A percentile compares a stretch with the other conserved stretches of the same genome.
Evolutionary conservation across 2,797 vertebrate species (phyloP).

Genomic region (Peromyscus attwateri): DNA sequence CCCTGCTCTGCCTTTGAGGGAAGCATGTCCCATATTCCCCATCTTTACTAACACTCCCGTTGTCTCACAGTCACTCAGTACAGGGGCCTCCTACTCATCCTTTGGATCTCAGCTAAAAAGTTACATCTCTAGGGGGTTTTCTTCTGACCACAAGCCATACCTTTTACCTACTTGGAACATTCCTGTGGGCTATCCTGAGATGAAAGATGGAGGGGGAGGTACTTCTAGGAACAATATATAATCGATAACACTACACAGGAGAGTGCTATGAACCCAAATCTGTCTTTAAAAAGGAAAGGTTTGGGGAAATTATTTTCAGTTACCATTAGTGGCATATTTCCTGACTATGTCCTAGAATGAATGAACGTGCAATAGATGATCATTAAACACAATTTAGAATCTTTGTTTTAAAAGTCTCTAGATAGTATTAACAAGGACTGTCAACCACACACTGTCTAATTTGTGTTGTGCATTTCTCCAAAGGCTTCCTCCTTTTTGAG

Average conservation of each 20-base stretch:
- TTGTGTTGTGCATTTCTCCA: not conserved
- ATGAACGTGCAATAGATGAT: not conserved
- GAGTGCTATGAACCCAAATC: not conserved
- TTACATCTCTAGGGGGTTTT: not conserved
- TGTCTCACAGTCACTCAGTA: not conserved
- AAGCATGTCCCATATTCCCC: not conserved
- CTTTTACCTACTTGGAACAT: not conserved
- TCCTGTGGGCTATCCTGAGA: not conserved
- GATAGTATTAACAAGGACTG: not conserved
- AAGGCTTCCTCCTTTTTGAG: not conserved
- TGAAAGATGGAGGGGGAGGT: fast-evolving
- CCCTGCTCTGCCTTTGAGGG: not conserved
- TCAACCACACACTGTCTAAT: not conserved
- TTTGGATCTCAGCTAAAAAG: not conserved
- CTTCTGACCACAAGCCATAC: not conserved
- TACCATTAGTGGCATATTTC: conserved; percentile 14
- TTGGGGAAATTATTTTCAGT: not conserved
- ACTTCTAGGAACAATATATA: not conserved
- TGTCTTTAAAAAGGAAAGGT: conserved; percentile 9
- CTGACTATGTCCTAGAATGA: not conserved
- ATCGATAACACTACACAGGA: not conserved
- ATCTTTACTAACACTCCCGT: not conserved
- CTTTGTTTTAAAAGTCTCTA: not conserved
- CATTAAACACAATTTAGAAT: not conserved
- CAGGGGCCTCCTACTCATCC: not conserved